Evolutionary conservation across 2,113 vertebrate genomes (phyloP).

Genomic region (Labeo catla): DNA sequence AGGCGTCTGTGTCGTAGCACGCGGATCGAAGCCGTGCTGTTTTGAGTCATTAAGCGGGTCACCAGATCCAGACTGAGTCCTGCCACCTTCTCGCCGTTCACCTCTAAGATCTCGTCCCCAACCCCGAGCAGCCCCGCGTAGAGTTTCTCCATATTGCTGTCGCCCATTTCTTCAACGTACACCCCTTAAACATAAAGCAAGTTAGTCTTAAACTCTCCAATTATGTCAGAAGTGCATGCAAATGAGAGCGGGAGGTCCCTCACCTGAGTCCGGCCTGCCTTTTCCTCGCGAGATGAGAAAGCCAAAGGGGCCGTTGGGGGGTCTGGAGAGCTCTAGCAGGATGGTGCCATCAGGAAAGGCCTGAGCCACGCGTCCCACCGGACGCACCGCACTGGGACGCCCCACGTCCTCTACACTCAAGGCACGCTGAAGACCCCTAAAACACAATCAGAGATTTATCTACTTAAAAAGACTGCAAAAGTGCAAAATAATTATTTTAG

Average conservation of each 20-base stretch:
- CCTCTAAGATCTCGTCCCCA: conserved; percentile 89
- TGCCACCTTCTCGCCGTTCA: conserved; percentile 81
- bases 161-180: conserved; percentile 85
- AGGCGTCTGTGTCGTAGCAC: conserved; percentile 76
- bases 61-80: conserved; percentile 79
- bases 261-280: conserved; percentile 81
- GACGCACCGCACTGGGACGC: conserved; percentile 68
- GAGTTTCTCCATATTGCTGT: conserved; percentile 80
- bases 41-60: conserved; percentile 71
- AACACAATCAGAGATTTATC: conserved; percentile 34
- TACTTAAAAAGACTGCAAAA: not conserved
- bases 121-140: conserved; percentile 83
- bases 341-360: conserved; percentile 83
- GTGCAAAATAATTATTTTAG: not conserved
- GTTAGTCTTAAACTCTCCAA: not conserved
- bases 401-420: conserved; percentile 85
- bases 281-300: conserved; percentile 82
- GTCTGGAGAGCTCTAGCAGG: conserved; percentile 80
- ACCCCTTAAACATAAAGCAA: conserved; percentile 73
- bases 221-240: not conserved
- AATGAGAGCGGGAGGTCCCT: not conserved
- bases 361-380: conserved; percentile 80
- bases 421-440: conserved; percentile 62
- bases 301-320: conserved; percentile 70
- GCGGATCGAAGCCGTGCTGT: conserved; percentile 71